Percentiles rank a stretch among this genome's conserved stretches.
Conservation (phyloP, 2,113 vertebrate genomes). For the Semnornis frantzii region DNA sequence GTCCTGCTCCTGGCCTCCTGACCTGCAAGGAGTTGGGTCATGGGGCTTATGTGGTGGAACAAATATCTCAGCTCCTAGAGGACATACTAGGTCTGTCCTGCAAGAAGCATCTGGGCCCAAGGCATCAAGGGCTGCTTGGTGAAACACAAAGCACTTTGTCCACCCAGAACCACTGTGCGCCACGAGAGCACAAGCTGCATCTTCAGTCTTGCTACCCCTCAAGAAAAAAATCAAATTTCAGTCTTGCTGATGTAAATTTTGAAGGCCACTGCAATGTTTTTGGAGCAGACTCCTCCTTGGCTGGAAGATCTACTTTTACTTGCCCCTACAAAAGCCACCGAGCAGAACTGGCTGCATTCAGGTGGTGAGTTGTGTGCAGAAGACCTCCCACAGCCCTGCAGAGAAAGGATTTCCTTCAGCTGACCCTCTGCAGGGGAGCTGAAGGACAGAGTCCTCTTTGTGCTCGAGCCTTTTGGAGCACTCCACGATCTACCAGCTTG, state of each 20-base stretch:
- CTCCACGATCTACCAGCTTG: not conserved
- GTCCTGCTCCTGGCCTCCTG: conserved; percentile 79
- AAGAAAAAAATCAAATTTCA: not conserved
- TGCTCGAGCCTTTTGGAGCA: not conserved
- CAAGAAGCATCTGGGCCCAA: not conserved
- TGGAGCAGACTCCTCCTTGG: not conserved
- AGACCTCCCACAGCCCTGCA: not conserved
- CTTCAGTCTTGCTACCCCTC: not conserved
- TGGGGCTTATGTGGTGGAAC: not conserved
- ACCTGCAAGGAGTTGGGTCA: conserved; percentile 54
- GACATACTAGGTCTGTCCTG: not conserved
- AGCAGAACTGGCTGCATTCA: not conserved
- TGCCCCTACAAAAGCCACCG: not conserved
- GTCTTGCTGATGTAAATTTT: accelerated
- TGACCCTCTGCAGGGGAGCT: conserved; percentile 16
- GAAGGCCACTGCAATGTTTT: not conserved
- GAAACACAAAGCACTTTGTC: not conserved
- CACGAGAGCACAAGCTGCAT: accelerated
- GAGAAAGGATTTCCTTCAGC: not conserved
- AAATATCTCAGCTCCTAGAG: not conserved
- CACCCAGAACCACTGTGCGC: not conserved
- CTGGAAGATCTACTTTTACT: not conserved
- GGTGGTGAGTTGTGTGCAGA: not conserved
- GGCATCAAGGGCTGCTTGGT: not conserved
- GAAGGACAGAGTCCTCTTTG: conserved; percentile 11